Conservation (phyloP, 1,140 invertebrate species). For the Medauroidea extradentata region DNA sequence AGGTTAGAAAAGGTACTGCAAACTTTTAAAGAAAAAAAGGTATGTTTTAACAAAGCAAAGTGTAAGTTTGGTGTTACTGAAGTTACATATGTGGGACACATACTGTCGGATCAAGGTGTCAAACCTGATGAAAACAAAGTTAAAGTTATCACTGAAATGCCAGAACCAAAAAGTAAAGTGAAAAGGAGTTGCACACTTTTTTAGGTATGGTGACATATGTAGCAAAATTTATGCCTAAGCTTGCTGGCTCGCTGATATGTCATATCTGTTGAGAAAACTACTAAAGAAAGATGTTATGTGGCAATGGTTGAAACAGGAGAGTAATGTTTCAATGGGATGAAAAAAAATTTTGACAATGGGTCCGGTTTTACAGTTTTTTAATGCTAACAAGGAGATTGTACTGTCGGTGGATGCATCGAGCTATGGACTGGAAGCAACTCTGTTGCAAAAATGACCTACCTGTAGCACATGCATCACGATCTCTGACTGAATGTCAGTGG, state of each 20-base stretch:
- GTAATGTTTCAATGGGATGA: conserved; percentile 24
- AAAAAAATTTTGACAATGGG: no score
- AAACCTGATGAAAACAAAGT: conserved; percentile 32
- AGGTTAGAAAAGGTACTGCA: conserved; percentile 33
- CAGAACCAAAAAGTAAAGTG: conserved; percentile 19
- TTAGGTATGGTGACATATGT: conserved; percentile 35
- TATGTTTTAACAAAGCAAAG: conserved; percentile 34
- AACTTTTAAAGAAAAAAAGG: conserved; percentile 21
- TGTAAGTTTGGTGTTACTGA: conserved; percentile 25
- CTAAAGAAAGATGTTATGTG: conserved; percentile 26
- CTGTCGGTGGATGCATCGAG: conserved; percentile 34
- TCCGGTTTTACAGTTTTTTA: conserved; percentile 28
- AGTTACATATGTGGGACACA: conserved; percentile 34
- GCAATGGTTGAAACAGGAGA: conserved; percentile 24
- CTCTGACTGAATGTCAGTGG: conserved; percentile 17
- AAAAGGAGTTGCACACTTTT: conserved; percentile 21
- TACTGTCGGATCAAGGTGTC: conserved; percentile 26
- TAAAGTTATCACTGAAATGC: conserved; percentile 35
- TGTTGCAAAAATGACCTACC: conserved; percentile 31
- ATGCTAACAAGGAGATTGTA: conserved; percentile 20
- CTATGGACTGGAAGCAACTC: conserved; percentile 31
- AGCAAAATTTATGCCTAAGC: conserved; percentile 33
- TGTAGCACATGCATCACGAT: conserved; percentile 35
- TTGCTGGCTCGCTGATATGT: conserved; percentile 26
- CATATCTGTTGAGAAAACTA: conserved; percentile 24